These are phyloP conservation scores for Drosophila tani DNA, from an alignment of 1,140 invertebrate species.

Conservation along the genomic window DNA sequence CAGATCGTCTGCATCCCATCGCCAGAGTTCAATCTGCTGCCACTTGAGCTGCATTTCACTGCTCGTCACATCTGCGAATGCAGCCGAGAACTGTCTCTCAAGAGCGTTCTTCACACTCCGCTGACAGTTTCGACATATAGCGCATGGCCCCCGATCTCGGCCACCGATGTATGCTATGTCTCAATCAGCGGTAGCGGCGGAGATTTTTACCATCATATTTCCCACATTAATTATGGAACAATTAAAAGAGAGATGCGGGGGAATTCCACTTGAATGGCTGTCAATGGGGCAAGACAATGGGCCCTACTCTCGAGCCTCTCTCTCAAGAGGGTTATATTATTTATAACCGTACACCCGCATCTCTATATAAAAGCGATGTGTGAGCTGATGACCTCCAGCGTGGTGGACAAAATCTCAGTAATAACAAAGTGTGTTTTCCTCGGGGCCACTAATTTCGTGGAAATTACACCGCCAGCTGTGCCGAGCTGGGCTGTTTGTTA, in stretches of 20 bases:
- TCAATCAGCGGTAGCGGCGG: conserved; percentile 64
- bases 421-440: conserved; percentile 48
- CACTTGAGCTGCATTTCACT: conserved; percentile 49
- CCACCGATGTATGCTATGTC: conserved; percentile 52
- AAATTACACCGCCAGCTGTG: conserved; percentile 60
- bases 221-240: conserved; percentile 82
- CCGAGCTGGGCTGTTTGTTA: conserved; percentile 43
- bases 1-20: conserved; percentile 17
- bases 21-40: conserved; percentile 22
- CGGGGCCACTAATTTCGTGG: conserved; percentile 65
- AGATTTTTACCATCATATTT: conserved; percentile 58
- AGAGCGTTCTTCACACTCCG: conserved; percentile 45
- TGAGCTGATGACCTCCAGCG: conserved; percentile 65
- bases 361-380: background rate
- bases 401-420: conserved; percentile 73
- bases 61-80: conserved; percentile 42
- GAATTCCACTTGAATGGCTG: conserved; percentile 77
- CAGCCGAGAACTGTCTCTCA: conserved; percentile 2
- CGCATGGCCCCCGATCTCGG: conserved; percentile 22
- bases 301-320: conserved; percentile 33
- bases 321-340: conserved; percentile 11
- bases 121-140: conserved; percentile 64
- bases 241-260: conserved; percentile 67
- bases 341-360: conserved; percentile 56
- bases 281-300: conserved; percentile 69